A percentile compares a stretch with the other conserved stretches of the same genome.
phyloP scores from a whole-genome alignment of 2,888 invertebrate species.

The Campaea margaritaria region DNA sequence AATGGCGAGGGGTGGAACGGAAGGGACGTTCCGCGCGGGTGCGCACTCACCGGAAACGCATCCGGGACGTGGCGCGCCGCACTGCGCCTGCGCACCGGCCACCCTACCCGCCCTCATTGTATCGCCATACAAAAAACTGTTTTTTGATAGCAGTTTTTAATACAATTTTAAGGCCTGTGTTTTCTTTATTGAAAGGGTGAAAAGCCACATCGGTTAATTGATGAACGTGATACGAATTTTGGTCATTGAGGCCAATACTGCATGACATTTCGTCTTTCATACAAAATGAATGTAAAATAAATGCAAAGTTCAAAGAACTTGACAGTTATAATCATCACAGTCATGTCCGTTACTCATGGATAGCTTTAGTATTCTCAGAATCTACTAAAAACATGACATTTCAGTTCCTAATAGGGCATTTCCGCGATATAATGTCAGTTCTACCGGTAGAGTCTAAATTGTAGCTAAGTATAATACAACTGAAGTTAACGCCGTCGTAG shows the following conservation, averaged over 20 bases:
- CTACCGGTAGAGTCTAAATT: conserved; percentile 31
- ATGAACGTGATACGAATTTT: not conserved
- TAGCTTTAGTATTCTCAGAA: conserved; percentile 34
- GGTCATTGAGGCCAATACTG: conserved; percentile 8
- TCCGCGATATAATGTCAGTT: conserved; percentile 40
- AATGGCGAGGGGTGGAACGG: conserved; percentile 76
- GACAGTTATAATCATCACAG: conserved; percentile 21
- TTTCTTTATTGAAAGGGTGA: no score
- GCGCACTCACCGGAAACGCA: conserved; percentile 78
- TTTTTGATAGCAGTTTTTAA: not conserved
- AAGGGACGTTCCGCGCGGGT: conserved; percentile 80
- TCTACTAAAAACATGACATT: conserved; percentile 37
- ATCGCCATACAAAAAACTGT: not conserved
- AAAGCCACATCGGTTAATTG: no score
- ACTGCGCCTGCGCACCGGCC: conserved; percentile 59
- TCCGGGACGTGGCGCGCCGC: conserved; percentile 80
- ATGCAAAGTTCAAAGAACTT: conserved; percentile 23
- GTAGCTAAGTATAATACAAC: conserved; percentile 31
- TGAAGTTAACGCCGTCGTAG: conserved; percentile 21
- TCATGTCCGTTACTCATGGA: conserved; percentile 26
- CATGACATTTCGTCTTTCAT: no score
- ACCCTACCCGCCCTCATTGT: conserved; percentile 50
- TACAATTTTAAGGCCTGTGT: no score
- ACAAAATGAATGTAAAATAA: conserved; percentile 16
- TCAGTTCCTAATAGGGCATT: conserved; percentile 40